Evolutionary conservation across 2,797 vertebrate species (phyloP), one percentile per base, ranked within the genome.

Genomic region (Hozukius guyotensis): DNA sequence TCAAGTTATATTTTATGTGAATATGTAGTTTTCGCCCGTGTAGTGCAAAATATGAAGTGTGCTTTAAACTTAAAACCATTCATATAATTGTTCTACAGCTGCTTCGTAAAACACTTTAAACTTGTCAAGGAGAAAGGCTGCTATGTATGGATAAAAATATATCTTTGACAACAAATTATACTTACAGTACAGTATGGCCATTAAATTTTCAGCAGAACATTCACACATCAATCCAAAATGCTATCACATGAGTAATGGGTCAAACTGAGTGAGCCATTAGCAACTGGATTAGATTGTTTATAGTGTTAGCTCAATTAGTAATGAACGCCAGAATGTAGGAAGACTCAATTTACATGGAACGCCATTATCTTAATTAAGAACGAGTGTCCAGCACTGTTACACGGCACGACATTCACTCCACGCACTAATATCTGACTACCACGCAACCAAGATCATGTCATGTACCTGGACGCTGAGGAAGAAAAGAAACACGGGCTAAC

Each of bases 331-430:
- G 77, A 71, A 56, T 65, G 76, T 36, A 56, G 60, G 79, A 79
- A 88, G 78, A 83, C 67, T 69, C 53, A 56, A 65, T 88, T 82
- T 74, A 69, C 57, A 55, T 34, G 56, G 55, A 87, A 82, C 66
- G 20, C 11, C 32, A 59, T 88, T 75, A 77, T 66, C 63, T 49
- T 80, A 82, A 89, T 89, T 61, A 79, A 76, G 66, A 82, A 63
- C 61, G 4, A 88, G 66, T 24, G 57, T 82, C 75, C 22, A 29
- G 56, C 60, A 46, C 42, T 68, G 85, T 82, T 22, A 67, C 69
- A 61, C 13, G 2, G 49, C 78, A 84, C 29, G 59, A 64, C 20
- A 57, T 34, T 66, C 36, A 12, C 60, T 72, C 42, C 11, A 31
- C 56, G 7, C 42, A 29, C 27, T 5, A 22, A 76, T 84, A 78